Conservation (phyloP, 2,113 vertebrate genomes). For the Potamarius usumacintae region DNA sequence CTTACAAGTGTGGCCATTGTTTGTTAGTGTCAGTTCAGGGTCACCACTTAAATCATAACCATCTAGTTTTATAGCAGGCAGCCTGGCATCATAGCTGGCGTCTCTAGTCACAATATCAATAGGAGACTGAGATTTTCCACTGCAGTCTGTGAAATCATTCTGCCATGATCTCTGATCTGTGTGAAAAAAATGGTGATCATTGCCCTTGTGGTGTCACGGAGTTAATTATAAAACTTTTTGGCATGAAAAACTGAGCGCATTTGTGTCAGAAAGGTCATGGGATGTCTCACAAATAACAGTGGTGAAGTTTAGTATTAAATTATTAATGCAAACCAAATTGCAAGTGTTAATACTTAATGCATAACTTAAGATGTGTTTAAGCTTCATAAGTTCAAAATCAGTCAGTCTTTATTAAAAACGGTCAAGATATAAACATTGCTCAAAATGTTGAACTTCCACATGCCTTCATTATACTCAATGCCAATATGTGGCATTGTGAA, state of each 20-base stretch:
- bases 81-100: constrained; percentile 37
- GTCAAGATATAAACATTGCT: neutral
- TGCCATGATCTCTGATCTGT: constrained; percentile 59
- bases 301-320: neutral
- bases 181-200: constrained; percentile 18
- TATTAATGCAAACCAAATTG: constrained; percentile 1
- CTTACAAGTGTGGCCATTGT: constrained; percentile 68
- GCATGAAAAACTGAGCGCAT: neutral
- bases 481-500: neutral
- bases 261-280: neutral
- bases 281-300: neutral
- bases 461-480: neutral
- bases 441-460: neutral
- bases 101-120: constrained; percentile 58
- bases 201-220: neutral
- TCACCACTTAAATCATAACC: constrained; percentile 56
- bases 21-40: constrained; percentile 47
- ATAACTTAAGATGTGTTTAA: neutral
- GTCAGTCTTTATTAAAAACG: neutral
- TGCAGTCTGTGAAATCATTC: constrained; percentile 48
- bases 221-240: constrained; percentile 33
- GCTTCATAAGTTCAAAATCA: neutral
- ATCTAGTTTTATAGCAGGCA: constrained; percentile 53
- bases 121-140: constrained; percentile 63
- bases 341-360: neutral